Evolutionary conservation across 2,113 vertebrate species (phyloP).

Genomic region (Furnarius figulus): DNA sequence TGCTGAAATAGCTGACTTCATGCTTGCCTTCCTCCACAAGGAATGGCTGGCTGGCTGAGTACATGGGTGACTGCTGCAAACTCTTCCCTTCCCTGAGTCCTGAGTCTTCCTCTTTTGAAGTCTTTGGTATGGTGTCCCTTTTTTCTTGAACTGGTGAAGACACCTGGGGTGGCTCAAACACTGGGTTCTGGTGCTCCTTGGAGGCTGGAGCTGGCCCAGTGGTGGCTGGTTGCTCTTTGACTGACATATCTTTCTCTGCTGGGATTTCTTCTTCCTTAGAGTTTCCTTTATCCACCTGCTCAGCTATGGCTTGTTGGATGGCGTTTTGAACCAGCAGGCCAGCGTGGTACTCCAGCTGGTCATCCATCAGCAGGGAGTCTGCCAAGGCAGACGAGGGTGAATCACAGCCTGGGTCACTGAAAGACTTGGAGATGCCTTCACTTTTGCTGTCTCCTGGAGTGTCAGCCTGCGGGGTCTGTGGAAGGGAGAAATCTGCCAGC

Average conservation of each 20-base stretch:
- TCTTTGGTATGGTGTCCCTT: slow-evolving; percentile 80
- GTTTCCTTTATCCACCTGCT: slow-evolving; percentile 74
- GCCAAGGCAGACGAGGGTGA: slow-evolving; percentile 62
- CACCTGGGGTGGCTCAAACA: slow-evolving; percentile 79
- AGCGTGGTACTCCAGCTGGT: slow-evolving; percentile 89
- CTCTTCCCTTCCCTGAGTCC: slow-evolving; percentile 70
- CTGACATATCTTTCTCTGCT: slow-evolving; percentile 2
- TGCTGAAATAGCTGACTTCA: slow-evolving; percentile 95
- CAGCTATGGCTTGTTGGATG: slow-evolving; percentile 90
- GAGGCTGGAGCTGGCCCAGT: background rate
- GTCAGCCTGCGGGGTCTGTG: slow-evolving; percentile 83
- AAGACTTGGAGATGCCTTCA: slow-evolving; percentile 76
- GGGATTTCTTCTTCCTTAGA: background rate
- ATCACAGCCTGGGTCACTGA: slow-evolving; percentile 74
- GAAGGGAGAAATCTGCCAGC: slow-evolving; percentile 80
- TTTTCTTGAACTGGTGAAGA: slow-evolving; percentile 80
- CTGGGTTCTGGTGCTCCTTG: slow-evolving; percentile 49
- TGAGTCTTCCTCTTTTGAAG: slow-evolving; percentile 55
- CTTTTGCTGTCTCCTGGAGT: slow-evolving; percentile 79
- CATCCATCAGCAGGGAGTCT: slow-evolving; percentile 74
- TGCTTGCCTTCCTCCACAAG: slow-evolving; percentile 79
- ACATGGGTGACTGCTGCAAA: slow-evolving; percentile 18
- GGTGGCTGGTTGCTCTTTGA: slow-evolving; percentile 7
- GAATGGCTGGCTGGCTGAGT: slow-evolving; percentile 74
- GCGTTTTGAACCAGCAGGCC: slow-evolving; percentile 90